Conservation (phyloP, 2,888 invertebrate species). For the Hemistola chrysoprasaria region DNA sequence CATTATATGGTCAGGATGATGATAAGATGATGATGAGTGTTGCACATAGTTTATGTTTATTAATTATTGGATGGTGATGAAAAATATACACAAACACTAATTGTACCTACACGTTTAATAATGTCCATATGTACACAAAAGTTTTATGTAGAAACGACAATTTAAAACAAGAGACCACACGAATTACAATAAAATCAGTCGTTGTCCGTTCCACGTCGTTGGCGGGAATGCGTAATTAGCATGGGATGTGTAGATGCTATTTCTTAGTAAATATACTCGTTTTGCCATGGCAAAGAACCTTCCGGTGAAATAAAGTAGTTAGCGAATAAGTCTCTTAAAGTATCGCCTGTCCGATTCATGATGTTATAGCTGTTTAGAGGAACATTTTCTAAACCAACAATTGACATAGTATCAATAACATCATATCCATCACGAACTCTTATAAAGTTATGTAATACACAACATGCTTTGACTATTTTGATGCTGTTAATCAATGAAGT, state of each 20-base stretch:
- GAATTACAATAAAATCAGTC: constrained; percentile 24
- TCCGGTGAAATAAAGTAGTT: constrained; percentile 17
- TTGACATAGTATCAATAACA: constrained; percentile 16
- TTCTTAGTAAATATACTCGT: no score
- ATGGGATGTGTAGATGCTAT: constrained; percentile 18
- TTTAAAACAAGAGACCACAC: constrained; percentile 22
- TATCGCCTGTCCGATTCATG: constrained; percentile 17
- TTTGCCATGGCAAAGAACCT: constrained; percentile 18
- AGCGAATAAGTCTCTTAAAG: constrained; percentile 16
- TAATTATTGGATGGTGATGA: constrained; percentile 7
- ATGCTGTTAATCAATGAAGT: constrained; percentile 18
- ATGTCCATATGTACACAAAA: constrained; percentile 20
- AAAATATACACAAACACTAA: no score
- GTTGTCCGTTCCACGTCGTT: constrained; percentile 21
- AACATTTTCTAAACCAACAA: constrained; percentile 19
- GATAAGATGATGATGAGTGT: no score
- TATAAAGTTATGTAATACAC: constrained; percentile 22
- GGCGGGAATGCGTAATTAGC: constrained; percentile 17
- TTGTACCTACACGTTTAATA: constrained; percentile 21
- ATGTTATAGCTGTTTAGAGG: constrained; percentile 17
- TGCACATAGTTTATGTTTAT: constrained; percentile 10
- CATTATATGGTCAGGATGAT: no score
- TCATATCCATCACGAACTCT: constrained; percentile 16
- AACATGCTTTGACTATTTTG: constrained; percentile 20
- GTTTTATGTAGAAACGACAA: constrained; percentile 20